Evolutionary conservation across 53 echinoderm and acorn worm genomes (phyloP).

Genomic region (Patiria pectinifera): DNA sequence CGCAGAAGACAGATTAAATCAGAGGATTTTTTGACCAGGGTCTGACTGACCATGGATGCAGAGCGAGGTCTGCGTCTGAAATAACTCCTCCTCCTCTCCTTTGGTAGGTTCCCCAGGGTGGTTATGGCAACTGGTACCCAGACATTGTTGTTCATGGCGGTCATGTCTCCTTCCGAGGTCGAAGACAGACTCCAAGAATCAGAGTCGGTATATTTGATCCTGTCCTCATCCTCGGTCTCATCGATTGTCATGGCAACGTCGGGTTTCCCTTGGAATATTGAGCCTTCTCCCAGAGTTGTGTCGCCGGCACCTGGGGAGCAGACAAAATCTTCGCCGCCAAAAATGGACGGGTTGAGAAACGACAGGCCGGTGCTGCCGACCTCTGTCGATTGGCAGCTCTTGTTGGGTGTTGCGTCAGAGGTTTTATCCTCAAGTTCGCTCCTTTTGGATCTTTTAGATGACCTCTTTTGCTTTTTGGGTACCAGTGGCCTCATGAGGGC

Average conservation of each 20-base stretch:
- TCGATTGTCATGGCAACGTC: not conserved
- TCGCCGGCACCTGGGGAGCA: not conserved
- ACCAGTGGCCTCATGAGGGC: constrained; percentile 27
- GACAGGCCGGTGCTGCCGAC: not conserved
- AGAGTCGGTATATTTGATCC: constrained; percentile 3
- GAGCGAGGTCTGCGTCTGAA: not conserved
- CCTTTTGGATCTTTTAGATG: not conserved
- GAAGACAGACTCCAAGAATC: constrained; percentile 8
- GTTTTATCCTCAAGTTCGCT: not conserved
- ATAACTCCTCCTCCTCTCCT: not conserved
- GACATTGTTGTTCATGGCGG: constrained; percentile 7
- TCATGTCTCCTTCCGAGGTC: not conserved
- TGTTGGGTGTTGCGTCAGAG: not conserved
- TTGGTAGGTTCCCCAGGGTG: not conserved
- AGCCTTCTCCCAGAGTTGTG: constrained; percentile 21
- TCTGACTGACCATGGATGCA: constrained; percentile 17
- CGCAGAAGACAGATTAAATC: not conserved
- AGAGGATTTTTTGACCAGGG: not conserved
- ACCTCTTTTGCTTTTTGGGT: not conserved
- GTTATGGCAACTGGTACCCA: constrained; percentile 9
- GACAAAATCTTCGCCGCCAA: not conserved
- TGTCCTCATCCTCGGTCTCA: constrained; percentile 6
- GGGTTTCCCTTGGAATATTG: constrained; percentile 6
- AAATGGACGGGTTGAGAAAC: constrained; percentile 25
- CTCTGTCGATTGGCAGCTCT: not conserved